Evolutionary conservation across 2,113 vertebrate genomes (phyloP).

Genomic region (Polyodon spathula): DNA sequence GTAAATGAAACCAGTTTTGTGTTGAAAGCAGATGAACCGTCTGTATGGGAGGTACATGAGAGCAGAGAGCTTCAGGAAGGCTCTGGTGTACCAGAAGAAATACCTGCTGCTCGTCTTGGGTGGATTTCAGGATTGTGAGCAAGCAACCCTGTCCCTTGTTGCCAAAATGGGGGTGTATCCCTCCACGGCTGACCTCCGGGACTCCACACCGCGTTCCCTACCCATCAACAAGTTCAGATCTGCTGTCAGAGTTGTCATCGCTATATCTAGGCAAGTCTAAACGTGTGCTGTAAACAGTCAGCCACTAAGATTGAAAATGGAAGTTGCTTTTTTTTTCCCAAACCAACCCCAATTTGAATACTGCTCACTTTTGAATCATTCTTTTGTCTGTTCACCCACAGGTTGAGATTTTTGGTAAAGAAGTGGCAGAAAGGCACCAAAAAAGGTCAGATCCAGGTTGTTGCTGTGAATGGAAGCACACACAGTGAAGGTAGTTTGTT

Average conservation of each 20-base stretch:
- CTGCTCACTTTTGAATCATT: background rate
- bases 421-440: conserved; percentile 79
- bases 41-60: conserved; percentile 81
- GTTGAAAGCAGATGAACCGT: conserved; percentile 65
- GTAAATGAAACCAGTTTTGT: background rate
- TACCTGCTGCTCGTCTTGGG: conserved; percentile 86
- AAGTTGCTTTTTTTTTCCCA: background rate
- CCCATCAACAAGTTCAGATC: conserved; percentile 74
- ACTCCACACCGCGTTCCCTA: conserved; percentile 23
- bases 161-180: conserved; percentile 80
- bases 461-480: conserved; percentile 27
- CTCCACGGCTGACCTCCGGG: conserved; percentile 50
- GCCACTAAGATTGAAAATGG: background rate
- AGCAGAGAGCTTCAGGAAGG: conserved; percentile 93
- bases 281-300: background rate
- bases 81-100: conserved; percentile 92
- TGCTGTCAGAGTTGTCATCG: conserved; percentile 65
- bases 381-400: conserved; percentile 26
- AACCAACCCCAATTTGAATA: background rate
- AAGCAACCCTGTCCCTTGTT: conserved; percentile 82
- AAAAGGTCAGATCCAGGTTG: conserved; percentile 38
- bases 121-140: conserved; percentile 88
- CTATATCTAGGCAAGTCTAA: conserved; percentile 65
- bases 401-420: conserved; percentile 83
- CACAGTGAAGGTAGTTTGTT: conserved; percentile 24